Conservation (phyloP, 2,113 vertebrate species). For the Triplophysa rosa region DNA sequence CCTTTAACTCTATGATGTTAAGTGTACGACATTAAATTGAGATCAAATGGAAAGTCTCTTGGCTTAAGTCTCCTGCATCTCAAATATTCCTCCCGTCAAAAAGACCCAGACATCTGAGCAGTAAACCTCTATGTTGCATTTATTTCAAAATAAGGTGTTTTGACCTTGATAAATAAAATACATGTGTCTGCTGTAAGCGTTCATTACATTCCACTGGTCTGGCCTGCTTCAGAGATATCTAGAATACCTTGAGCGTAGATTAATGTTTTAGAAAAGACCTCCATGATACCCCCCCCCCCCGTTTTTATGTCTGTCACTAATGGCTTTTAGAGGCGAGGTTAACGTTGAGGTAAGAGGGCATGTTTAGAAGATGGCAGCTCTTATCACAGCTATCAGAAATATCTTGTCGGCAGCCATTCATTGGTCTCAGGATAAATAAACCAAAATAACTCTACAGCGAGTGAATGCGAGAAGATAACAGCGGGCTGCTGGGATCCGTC, state of each 20-base stretch:
- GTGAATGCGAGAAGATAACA: slow-evolving; percentile 74
- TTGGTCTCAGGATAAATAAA: slow-evolving; percentile 75
- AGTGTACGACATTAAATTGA: too few species aligned
- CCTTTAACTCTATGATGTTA: too few species aligned
- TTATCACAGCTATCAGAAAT: slow-evolving; percentile 78
- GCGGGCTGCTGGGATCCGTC: slow-evolving; percentile 67
- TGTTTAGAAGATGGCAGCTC: slow-evolving; percentile 67
- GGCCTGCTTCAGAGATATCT: slow-evolving; percentile 68
- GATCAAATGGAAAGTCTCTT: too few species aligned
- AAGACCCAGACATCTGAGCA: too few species aligned
- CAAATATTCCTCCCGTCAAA: too few species aligned
- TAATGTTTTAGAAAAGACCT: slow-evolving; percentile 71
- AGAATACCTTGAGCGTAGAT: slow-evolving; percentile 66
- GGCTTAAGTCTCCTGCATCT: too few species aligned
- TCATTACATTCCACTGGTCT: slow-evolving; percentile 67
- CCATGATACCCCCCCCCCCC: slow-evolving; percentile 37
- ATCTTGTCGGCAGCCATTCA: slow-evolving; percentile 79
- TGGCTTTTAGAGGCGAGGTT: slow-evolving; percentile 64
- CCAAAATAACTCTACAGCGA: slow-evolving; percentile 68
- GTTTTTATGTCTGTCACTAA: slow-evolving; percentile 75
- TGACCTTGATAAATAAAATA: too few species aligned
- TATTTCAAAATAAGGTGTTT: too few species aligned
- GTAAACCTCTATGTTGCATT: too few species aligned
- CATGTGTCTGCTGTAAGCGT: slow-evolving; percentile 26
- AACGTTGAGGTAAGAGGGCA: slow-evolving; percentile 66